Conservation (phyloP, 2,113 vertebrate species). For the Poeciliopsis turrubarensis region DNA sequence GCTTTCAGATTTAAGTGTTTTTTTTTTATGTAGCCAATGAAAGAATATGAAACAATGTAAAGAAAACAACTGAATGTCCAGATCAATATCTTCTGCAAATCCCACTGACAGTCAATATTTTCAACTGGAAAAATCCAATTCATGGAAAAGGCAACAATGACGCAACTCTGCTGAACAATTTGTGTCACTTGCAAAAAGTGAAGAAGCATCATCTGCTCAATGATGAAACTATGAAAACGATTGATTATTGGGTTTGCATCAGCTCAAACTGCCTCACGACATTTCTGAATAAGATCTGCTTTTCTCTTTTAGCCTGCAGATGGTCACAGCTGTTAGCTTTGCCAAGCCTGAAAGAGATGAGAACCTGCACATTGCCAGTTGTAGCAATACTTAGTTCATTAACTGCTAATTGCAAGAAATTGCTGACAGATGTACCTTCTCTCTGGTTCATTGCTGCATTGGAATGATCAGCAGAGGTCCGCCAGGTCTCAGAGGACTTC, state of each 20-base stretch:
- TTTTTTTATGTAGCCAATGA: too few species aligned
- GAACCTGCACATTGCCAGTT: not conserved
- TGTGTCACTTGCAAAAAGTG: too few species aligned
- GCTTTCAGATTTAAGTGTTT: too few species aligned
- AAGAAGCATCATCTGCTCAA: not conserved
- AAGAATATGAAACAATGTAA: too few species aligned
- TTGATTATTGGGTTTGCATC: not conserved
- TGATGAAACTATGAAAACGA: not conserved
- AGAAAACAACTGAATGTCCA: not conserved
- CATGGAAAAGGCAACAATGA: too few species aligned
- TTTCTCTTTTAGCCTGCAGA: not conserved
- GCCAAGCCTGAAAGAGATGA: not conserved
- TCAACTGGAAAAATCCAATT: too few species aligned
- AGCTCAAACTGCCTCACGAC: not conserved
- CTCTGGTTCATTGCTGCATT: conserved; percentile 78
- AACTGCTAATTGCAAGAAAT: not conserved
- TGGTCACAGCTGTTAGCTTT: not conserved
- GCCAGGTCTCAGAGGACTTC: conserved; percentile 87
- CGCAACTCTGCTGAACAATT: too few species aligned
- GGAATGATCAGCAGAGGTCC: conserved; percentile 89
- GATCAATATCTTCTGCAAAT: not conserved
- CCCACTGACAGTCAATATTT: too few species aligned
- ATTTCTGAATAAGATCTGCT: not conserved
- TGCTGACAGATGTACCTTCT: conserved; percentile 82
- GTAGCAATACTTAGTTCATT: not conserved